phyloP scores from a whole-genome alignment of 2,113 vertebrate species.

The Otolemur garnettii region DNA sequence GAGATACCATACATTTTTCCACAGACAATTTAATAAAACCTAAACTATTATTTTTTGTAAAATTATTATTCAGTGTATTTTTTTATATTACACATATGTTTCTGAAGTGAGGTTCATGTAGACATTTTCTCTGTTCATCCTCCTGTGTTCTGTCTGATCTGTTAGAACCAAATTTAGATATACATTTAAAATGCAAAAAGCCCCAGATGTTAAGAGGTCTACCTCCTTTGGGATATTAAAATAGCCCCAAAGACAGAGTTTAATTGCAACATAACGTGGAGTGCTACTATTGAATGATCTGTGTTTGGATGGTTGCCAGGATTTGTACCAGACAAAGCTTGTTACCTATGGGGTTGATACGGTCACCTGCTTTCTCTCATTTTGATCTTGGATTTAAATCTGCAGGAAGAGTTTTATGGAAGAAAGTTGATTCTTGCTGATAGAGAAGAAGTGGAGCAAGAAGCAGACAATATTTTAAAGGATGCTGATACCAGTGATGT shows the following conservation, averaged over 20 bases:
- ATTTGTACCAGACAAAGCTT: conserved; percentile 31
- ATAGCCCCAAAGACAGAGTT: conserved; percentile 70
- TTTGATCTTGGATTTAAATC: conserved; percentile 75
- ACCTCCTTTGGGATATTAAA: conserved; percentile 75
- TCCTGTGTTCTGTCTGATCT: conserved; percentile 45
- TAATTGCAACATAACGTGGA: conserved; percentile 73
- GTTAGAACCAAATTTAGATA: conserved; percentile 68
- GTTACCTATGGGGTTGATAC: not conserved
- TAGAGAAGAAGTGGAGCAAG: conserved; percentile 96
- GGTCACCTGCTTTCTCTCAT: conserved; percentile 62
- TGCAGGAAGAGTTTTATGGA: conserved; percentile 97
- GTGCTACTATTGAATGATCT: not conserved
- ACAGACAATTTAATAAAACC: not conserved
- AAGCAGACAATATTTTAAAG: conserved; percentile 93
- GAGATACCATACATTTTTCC: not conserved
- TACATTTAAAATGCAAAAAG: conserved; percentile 75
- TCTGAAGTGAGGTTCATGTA: conserved; percentile 34
- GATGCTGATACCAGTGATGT: conserved; percentile 93
- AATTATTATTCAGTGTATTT: conserved; percentile 28
- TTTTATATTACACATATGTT: conserved; percentile 34
- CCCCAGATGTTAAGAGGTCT: conserved; percentile 76
- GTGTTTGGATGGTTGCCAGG: conserved; percentile 69
- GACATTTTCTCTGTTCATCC: conserved; percentile 41
- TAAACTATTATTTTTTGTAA: not conserved
- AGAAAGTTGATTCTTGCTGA: conserved; percentile 96